phyloP scores from a whole-genome alignment of 2,888 invertebrate species.

The Yponomeuta cagnagella region DNA sequence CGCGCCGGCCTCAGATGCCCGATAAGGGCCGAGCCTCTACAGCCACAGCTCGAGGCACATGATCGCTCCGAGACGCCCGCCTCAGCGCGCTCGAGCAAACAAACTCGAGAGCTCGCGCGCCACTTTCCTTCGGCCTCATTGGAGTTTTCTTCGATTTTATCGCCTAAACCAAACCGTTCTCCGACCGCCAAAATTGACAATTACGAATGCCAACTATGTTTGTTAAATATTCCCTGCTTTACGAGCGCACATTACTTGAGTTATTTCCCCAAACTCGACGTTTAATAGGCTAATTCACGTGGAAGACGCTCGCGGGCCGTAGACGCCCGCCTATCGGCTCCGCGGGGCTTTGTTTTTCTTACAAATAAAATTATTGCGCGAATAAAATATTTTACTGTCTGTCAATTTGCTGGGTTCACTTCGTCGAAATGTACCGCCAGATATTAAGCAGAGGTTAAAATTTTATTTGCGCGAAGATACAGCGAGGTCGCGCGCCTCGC shows the following conservation, averaged over 20 bases:
- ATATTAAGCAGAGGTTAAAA: slow-evolving; percentile 74
- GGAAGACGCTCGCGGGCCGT: slow-evolving; percentile 59
- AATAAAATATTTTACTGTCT: slow-evolving; percentile 75
- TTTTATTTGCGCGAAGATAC: slow-evolving; percentile 68
- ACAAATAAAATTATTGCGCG: slow-evolving; percentile 70
- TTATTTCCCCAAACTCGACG: slow-evolving; percentile 55
- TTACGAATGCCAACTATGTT: slow-evolving; percentile 6
- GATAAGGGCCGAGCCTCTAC: slow-evolving; percentile 4
- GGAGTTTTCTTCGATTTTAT: neutral
- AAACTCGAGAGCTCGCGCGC: neutral
- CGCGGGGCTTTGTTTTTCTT: slow-evolving; percentile 59
- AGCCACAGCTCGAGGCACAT: neutral
- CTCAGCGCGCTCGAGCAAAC: neutral
- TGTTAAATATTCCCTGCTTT: slow-evolving; percentile 29
- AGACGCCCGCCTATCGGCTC: slow-evolving; percentile 23
- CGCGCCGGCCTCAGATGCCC: slow-evolving; percentile 22
- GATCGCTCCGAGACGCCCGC: neutral
- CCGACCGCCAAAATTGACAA: slow-evolving; percentile 6
- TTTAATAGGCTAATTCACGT: slow-evolving; percentile 71
- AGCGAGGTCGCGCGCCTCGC: slow-evolving; percentile 40
- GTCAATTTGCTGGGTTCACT: slow-evolving; percentile 64
- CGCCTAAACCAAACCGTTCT: neutral
- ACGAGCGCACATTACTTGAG: slow-evolving; percentile 47
- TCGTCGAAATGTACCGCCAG: slow-evolving; percentile 52
- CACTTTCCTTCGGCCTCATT: neutral